Conservation (phyloP, 92 coral and sea anemone species). For the Hydrozoanthus gracilis region DNA sequence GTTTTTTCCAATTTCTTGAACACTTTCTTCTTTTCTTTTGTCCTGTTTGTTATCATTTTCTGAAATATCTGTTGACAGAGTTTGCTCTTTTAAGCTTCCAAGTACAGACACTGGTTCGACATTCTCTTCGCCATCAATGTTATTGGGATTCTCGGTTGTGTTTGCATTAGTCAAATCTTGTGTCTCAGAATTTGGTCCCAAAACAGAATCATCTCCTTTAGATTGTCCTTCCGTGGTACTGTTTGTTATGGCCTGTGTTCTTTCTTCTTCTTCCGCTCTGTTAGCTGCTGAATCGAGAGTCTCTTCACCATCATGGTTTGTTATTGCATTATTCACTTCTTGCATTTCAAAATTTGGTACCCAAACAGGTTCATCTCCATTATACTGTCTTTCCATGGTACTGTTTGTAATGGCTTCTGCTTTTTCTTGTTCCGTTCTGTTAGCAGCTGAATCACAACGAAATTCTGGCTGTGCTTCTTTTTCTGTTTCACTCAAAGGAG, state of each 20-base stretch:
- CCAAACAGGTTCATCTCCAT: neutral
- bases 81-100: neutral
- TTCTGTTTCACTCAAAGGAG: constrained; percentile 6
- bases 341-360: neutral
- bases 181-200: neutral
- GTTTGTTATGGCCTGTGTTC: neutral
- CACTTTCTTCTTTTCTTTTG: neutral
- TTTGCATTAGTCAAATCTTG: neutral
- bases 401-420: neutral
- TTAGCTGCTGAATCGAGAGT: neutral
- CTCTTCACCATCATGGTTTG: too few relatives aligned
- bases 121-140: neutral
- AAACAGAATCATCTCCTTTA: neutral
- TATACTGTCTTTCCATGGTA: neutral
- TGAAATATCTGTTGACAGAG: neutral
- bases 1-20: neutral
- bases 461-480: neutral
- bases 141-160: neutral
- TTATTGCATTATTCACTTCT: neutral
- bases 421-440: neutral
- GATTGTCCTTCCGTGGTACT: neutral
- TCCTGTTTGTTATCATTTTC: neutral
- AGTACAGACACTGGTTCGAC: neutral
- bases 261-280: neutral
- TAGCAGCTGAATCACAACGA: neutral